phyloP scores from a whole-genome alignment of 1,140 invertebrate species.

The Lucilia sericata region DNA sequence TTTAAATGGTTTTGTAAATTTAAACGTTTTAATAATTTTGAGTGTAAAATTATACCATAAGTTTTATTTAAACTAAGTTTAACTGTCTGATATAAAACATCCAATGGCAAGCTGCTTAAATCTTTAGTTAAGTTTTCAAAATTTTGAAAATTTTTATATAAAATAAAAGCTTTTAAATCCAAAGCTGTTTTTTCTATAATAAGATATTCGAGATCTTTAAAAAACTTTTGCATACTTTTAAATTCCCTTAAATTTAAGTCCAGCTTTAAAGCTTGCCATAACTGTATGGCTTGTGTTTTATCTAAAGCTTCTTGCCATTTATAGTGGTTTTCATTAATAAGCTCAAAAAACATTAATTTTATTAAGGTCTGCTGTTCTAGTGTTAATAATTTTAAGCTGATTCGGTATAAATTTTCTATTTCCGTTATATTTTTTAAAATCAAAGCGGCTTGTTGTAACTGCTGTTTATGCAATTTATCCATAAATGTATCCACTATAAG shows the following conservation, averaged over 20 bases:
- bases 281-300: neutral
- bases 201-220: neutral
- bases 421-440: constrained; percentile 35
- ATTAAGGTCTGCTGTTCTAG: neutral
- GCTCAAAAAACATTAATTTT: neutral
- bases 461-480: neutral
- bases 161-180: neutral
- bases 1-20: neutral
- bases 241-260: neutral
- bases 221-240: neutral
- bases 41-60: constrained; percentile 30
- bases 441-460: neutral
- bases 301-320: neutral
- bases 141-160: neutral
- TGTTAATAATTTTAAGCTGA: neutral
- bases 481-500: neutral
- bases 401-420: neutral
- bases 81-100: neutral
- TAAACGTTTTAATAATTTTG: constrained; percentile 27
- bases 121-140: neutral
- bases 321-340: neutral
- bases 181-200: neutral
- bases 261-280: neutral
- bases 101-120: neutral
- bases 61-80: neutral